Base-by-base conservation (phyloP, 92 coral and sea anemone genomes). In the Epizoanthus fatuus region DNA sequence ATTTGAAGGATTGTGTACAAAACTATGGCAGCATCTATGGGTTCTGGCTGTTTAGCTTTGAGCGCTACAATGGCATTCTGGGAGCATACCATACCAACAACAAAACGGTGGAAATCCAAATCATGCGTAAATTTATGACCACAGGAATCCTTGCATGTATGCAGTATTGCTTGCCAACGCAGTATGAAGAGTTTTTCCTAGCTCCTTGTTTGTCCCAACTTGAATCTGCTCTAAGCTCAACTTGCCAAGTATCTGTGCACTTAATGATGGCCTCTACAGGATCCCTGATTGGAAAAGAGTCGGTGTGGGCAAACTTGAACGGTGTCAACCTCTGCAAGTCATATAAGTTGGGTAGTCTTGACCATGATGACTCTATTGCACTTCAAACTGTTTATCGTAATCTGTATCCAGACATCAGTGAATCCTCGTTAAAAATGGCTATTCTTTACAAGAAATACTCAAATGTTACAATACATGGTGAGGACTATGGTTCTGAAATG, bases 31-130 rank as follows among this genome's bases (percentile, higher is more conserved):
- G 89, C 57, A 81, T 91, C 35, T 70, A 91, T 29, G 88, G 87
- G 10, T 91, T 91, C 56, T 91, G 91, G 94, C 69, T 86, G 40
- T 89, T 84, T 44, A 72, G 93, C n/a, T 89, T 89, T 51, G 92
- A 89, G 55, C 62, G 92, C 4, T 89, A 89, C 66, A 89, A 89
- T 76, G 92, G 92, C 39, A 84, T 89, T 16, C 53, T 89, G 37
- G 89, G 89, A 9, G 52, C 89, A 19, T 74, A 69, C 53, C 76
- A 39, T 7, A 89, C 89, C 37, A 89, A 84, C 80, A 84, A 62
- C 47, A 84, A 81, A 63, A 84, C 92, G 0, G 69, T 84, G 5
- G 92, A 84, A 35, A 22, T 89, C 10, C 92, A 89, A 72, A 65
- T 89, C 2, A 89, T 89, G 89, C 77, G 89, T 12, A 84, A 90